A percentile compares a stretch with the other conserved stretches of the same genome.
phyloP scores from a whole-genome alignment of 2,113 vertebrate species.

The Rallus limicola region DNA sequence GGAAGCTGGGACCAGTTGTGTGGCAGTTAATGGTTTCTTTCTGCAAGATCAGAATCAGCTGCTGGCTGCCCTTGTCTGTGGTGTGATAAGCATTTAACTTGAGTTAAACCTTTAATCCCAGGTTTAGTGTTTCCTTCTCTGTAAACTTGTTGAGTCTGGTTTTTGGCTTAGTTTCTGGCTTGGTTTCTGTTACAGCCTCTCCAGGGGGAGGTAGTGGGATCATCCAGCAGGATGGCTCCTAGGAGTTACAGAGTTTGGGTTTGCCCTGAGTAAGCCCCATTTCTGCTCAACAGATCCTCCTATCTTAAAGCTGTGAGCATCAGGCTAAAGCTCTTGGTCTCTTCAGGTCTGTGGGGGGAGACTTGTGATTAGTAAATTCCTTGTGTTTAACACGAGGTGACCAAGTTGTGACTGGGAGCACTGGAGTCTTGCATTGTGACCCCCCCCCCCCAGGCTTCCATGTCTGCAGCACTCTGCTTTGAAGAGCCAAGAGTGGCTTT shows the following conservation, averaged over 20 bases:
- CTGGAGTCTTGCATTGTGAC: neutral
- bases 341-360: neutral
- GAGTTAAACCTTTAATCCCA: neutral
- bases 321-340: neutral
- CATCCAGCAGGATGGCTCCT: neutral
- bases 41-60: neutral
- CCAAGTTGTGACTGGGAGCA: neutral
- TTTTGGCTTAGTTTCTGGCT: neutral
- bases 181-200: neutral
- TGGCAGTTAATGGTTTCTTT: neutral
- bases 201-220: neutral
- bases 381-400: neutral
- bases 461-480: neutral
- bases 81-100: neutral
- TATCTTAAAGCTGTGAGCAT: neutral
- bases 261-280: neutral
- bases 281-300: neutral
- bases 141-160: neutral
- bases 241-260: neutral
- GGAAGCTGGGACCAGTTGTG: rapidly evolving
- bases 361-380: neutral
- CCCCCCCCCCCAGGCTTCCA: neutral
- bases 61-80: neutral
- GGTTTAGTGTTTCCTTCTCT: neutral
- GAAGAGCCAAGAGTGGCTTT: neutral